Conservation (phyloP, 2,888 invertebrate species). For the Meloe dianella region DNA sequence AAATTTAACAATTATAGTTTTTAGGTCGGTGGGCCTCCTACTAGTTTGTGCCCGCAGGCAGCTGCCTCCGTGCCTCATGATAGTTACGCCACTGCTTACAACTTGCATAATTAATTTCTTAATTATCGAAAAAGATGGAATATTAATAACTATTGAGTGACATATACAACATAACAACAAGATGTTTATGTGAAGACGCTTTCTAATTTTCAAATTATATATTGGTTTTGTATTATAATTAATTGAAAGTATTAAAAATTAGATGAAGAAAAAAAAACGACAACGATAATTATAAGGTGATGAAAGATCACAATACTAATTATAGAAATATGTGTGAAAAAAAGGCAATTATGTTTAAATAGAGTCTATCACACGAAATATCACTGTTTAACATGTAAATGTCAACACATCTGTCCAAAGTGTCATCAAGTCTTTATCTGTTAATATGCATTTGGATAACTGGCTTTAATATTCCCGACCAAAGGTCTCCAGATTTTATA, state of each 20-base stretch:
- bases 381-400: background rate
- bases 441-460: no score
- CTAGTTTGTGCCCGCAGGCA: no score
- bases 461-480: no score
- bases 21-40: no score
- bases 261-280: background rate
- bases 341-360: background rate
- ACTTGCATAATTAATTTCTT: background rate
- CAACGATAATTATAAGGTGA: background rate
- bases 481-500: no score
- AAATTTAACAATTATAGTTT: no score
- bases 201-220: constrained; percentile 1
- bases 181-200: background rate
- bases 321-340: background rate
- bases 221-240: constrained; percentile 1
- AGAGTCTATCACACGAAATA: background rate
- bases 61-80: no score
- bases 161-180: background rate
- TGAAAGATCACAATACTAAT: constrained; percentile 1
- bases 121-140: background rate
- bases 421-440: no score
- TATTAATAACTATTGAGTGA: background rate
- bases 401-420: background rate
- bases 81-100: no score
- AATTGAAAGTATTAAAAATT: background rate